A percentile compares a stretch with the other conserved stretches of the same genome.
Evolutionary conservation across 2,797 vertebrate genomes (phyloP).

Genomic region (Syngnathus rostellatus): DNA sequence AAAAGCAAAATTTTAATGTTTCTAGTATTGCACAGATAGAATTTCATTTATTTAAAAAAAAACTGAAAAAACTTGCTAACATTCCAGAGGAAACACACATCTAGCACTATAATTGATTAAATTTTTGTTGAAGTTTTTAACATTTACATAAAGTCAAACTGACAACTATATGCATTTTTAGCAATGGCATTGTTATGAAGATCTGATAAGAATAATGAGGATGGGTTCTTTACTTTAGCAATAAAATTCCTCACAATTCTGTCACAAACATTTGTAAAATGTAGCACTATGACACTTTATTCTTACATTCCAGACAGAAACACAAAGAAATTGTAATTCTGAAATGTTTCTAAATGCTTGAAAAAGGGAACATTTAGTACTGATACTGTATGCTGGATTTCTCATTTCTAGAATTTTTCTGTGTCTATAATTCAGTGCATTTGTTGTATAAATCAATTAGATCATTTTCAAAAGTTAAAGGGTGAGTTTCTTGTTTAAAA

Average conservation of each 20-base stretch:
- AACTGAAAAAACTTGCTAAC: background rate
- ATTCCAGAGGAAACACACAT: background rate
- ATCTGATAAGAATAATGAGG: background rate
- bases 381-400: slow-evolving; percentile 32
- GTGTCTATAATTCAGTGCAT: background rate
- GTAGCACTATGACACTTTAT: slow-evolving; percentile 65
- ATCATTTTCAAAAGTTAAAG: background rate
- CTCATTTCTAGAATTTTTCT: slow-evolving; percentile 25
- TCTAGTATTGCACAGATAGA: background rate
- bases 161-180: background rate
- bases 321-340: slow-evolving; percentile 1
- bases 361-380: slow-evolving; percentile 22
- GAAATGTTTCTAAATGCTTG: slow-evolving; percentile 3
- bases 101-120: background rate
- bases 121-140: background rate
- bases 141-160: background rate
- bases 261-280: slow-evolving; percentile 13
- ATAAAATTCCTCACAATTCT: background rate
- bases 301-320: slow-evolving; percentile 31
- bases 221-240: background rate
- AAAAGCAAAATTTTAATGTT: background rate
- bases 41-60: background rate
- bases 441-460: background rate
- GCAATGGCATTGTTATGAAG: background rate
- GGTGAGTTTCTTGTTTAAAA: no score